phyloP scores from a whole-genome alignment of 2,113 vertebrate genomes.

The Mastomys natalensis region DNA sequence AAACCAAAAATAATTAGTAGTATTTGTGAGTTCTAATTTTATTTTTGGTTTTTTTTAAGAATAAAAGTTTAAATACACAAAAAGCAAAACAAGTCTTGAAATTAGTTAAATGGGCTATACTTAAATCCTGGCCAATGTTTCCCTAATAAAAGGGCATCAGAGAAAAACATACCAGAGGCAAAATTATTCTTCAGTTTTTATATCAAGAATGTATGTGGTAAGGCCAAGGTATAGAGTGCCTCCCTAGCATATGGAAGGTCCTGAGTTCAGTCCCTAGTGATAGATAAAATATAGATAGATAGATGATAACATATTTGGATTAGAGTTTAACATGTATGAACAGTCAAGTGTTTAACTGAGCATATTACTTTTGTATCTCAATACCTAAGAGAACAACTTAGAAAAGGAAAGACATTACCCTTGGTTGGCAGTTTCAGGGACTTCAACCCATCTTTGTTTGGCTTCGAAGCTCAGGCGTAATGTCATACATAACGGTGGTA shows the following conservation, averaged over 20 bases:
- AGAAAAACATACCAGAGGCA: background rate
- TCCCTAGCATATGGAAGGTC: background rate
- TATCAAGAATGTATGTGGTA: background rate
- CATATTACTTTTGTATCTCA: background rate
- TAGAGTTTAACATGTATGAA: background rate
- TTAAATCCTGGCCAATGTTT: background rate
- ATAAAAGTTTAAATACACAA: background rate
- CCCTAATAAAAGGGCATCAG: background rate
- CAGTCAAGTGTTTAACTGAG: background rate
- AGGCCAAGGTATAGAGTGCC: background rate
- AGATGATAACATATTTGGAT: background rate
- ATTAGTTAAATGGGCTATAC: background rate
- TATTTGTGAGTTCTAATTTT: background rate
- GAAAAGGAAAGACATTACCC: background rate
- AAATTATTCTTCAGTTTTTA: background rate
- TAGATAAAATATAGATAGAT: background rate
- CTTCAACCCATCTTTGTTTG: background rate
- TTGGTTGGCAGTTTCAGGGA: background rate
- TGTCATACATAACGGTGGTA: too few relatives aligned
- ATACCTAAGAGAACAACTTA: background rate
- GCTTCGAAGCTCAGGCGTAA: too few relatives aligned
- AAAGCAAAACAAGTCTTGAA: background rate
- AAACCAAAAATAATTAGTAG: background rate
- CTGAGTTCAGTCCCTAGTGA: background rate
- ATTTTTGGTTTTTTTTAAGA: background rate